phyloP scores from a whole-genome alignment of 2,797 vertebrate species.

The Takifugu ocellatus region DNA sequence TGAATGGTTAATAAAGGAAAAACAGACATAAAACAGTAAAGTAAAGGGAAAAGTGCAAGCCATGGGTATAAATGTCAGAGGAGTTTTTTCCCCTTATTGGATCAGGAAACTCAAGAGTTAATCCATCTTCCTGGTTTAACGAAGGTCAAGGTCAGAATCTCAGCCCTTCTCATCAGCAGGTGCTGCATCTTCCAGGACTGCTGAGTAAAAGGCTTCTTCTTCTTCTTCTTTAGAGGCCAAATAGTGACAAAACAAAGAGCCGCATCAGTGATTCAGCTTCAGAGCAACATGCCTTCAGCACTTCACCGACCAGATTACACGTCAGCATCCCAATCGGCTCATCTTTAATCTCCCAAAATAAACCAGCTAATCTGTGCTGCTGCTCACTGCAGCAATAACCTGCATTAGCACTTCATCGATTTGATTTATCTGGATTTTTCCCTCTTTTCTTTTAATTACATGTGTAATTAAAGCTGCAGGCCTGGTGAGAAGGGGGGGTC shows the following conservation, averaged over 20 bases:
- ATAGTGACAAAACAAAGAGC: conserved; percentile 11
- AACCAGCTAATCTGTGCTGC: conserved; percentile 39
- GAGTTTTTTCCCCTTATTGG: neutral
- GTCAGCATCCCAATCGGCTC: conserved; percentile 23
- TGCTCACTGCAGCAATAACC: conserved; percentile 47
- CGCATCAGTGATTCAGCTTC: conserved; percentile 17
- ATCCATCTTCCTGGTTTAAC: conserved; percentile 1
- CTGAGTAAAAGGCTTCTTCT: neutral
- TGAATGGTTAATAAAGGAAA: too few species aligned
- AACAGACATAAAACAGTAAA: neutral
- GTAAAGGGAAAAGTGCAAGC: neutral
- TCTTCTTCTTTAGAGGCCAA: neutral
- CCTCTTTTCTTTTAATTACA: conserved; percentile 55
- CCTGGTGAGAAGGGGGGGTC: conserved; percentile 1
- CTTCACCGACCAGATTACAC: conserved; percentile 39
- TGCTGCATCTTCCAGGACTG: neutral
- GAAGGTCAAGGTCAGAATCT: conserved; percentile 38
- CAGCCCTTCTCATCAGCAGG: conserved; percentile 7
- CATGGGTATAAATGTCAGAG: neutral
- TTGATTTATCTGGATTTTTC: conserved; percentile 50
- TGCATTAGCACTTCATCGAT: conserved; percentile 33
- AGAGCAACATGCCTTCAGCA: conserved; percentile 22
- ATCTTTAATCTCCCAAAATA: conserved; percentile 43
- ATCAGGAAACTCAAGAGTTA: conserved; percentile 17
- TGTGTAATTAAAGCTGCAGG: conserved; percentile 51